Evolutionary conservation across 2,113 vertebrate genomes (phyloP), one percentile per base, ranked within the genome.

Genomic region (Grallaria varia): DNA sequence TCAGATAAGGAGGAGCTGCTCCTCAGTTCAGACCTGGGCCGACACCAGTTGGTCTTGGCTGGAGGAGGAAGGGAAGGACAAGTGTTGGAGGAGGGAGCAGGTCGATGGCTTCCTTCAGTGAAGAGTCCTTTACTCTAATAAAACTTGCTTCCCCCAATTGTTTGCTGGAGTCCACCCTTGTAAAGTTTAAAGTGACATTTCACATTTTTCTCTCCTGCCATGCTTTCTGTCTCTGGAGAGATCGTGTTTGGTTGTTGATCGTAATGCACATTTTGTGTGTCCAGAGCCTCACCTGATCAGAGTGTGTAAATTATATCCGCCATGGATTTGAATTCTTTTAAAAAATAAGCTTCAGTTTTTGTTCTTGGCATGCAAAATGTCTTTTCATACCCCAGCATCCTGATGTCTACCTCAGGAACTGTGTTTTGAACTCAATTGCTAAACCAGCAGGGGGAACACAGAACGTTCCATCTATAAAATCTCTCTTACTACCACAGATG

Each of bases 401-500:
- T 83, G 74, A 92, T 94, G 87, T 63, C 73, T 84, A 55, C 53
- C 73, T 90, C 84, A 74, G 74, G 95, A 97, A 45, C 40, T 63
- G 7, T 20, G 59, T 73, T 95, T 96, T 73, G 96, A 95, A 96
- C 90, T 95, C 95, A 97, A 45, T 87, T 87, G 89, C 69, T 87
- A 94, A 90, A 77, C 97, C 98, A 98, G 96, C 84, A 98, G 98
- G 96, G 97, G 98, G 97, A 97, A 96, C 94, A 95, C 92, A 90
- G 30, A 69, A 94, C 90, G 76, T 82, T 96, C 12, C 77, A 23
- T 77, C 37, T 45, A 1, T 50, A 2, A 77, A 47, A 4, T 53
- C 21, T 44, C 11, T 56, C 27, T 83, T 84, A 45, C 10, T 74
- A 25, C 20, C 7, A 31, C 52, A n/a, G 25, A 62, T 94, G 35